These are phyloP conservation scores for Aratinga solstitialis DNA, from an alignment of 2,797 vertebrate species.

Conservation along the genomic window DNA sequence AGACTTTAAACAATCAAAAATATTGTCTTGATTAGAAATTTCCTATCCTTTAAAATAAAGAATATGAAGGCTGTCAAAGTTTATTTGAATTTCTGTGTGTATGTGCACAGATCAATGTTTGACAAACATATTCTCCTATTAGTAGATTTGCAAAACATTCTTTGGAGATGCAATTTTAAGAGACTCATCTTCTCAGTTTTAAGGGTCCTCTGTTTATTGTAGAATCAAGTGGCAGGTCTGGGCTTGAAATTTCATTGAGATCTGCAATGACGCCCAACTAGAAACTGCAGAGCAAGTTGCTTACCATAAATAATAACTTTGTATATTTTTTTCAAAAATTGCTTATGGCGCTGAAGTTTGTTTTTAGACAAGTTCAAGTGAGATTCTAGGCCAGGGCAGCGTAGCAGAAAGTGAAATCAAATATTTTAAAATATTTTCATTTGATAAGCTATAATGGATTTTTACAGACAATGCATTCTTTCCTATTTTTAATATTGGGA, in stretches of 20 bases:
- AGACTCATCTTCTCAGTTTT: not conserved
- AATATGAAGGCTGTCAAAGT: not conserved
- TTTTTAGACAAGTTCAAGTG: not conserved
- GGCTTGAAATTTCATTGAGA: not conserved
- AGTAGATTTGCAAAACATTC: accelerated
- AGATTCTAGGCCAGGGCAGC: not conserved
- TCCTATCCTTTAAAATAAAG: not conserved
- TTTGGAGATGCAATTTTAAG: not conserved
- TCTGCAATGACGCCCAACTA: not conserved
- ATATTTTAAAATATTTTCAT: not conserved
- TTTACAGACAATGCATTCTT: not conserved
- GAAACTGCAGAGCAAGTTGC: not conserved
- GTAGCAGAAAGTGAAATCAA: not conserved
- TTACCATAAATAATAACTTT: not conserved
- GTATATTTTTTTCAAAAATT: not conserved
- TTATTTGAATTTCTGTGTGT: not conserved
- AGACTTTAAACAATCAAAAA: not conserved
- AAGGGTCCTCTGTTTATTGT: not conserved
- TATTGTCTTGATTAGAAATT: not conserved
- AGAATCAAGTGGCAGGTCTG: not conserved
- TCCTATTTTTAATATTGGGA: not conserved
- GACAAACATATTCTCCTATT: not conserved
- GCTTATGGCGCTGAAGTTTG: not conserved
- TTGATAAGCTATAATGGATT: not conserved
- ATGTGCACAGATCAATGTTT: not conserved